Evolutionary conservation across 2,888 invertebrate genomes (phyloP).

Genomic region (Sympetrum striolatum): DNA sequence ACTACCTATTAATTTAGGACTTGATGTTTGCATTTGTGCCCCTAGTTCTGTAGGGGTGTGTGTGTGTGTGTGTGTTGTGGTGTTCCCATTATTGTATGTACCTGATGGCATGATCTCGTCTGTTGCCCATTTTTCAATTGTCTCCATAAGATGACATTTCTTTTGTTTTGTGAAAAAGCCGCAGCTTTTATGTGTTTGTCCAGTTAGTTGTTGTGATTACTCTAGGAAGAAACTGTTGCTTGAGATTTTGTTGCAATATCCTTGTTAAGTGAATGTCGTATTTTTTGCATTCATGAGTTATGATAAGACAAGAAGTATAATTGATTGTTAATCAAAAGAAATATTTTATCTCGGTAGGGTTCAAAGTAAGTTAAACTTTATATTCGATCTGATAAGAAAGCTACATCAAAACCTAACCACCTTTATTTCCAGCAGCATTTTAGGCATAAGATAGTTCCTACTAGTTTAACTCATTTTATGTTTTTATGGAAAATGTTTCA

Average conservation of each 20-base stretch:
- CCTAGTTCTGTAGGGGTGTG: not conserved
- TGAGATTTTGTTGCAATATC: constrained; percentile 19
- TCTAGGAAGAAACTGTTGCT: not conserved
- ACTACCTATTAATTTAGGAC: not conserved
- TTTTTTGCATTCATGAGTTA: not conserved
- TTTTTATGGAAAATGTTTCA: not conserved
- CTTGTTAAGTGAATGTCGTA: constrained; percentile 2
- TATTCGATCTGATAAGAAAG: not conserved
- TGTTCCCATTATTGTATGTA: constrained; percentile 9
- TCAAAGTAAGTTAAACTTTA: not conserved
- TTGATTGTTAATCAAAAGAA: not conserved
- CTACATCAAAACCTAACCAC: not conserved
- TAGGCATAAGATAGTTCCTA: not conserved
- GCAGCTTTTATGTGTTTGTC: not conserved
- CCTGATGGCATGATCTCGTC: constrained; percentile 36
- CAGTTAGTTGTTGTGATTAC: not conserved
- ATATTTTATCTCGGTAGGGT: not conserved
- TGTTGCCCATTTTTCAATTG: not conserved
- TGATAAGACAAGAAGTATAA: not conserved
- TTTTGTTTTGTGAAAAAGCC: not conserved
- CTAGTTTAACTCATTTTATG: not conserved
- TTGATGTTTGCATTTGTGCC: not conserved
- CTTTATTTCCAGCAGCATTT: not conserved
- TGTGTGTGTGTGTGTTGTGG: not conserved
- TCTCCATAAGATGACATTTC: not conserved